These are phyloP conservation scores for Rhagologus leucostigma DNA, from an alignment of 2,113 vertebrate species.

Conservation along the genomic window DNA sequence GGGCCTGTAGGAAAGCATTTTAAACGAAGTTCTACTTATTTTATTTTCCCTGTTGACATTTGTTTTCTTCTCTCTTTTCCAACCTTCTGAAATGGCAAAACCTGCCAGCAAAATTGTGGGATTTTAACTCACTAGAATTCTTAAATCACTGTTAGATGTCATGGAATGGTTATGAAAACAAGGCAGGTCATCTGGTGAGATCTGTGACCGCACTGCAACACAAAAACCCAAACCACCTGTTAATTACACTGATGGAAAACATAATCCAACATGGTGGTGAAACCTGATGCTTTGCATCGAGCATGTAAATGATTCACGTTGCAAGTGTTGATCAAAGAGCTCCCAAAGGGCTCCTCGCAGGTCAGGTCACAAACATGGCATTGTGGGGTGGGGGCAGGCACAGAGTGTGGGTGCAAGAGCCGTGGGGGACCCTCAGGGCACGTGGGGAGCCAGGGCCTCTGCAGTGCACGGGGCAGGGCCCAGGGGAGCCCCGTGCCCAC, in stretches of 20 bases:
- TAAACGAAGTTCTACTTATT: neutral
- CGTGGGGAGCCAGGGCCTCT: fast-evolving
- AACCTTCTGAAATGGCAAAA: neutral
- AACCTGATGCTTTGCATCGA: neutral
- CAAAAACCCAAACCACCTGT: neutral
- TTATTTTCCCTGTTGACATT: neutral
- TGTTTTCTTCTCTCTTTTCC: neutral
- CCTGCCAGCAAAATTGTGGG: neutral
- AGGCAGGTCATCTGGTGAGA: neutral
- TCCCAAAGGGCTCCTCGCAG: neutral
- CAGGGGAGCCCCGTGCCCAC: neutral
- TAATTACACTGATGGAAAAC: neutral
- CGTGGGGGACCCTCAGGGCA: fast-evolving
- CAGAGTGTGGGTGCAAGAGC: fast-evolving
- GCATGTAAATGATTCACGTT: fast-evolving
- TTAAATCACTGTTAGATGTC: neutral
- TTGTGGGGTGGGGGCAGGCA: fast-evolving
- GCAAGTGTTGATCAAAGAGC: neutral
- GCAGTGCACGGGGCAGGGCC: fast-evolving
- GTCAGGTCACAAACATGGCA: fast-evolving
- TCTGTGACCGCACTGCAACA: neutral
- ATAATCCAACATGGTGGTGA: neutral
- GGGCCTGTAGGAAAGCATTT: neutral
- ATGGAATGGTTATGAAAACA: neutral
- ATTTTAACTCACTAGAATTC: neutral